Base-by-base conservation (phyloP, 2,113 vertebrate genomes). In the Pangasianodon hypophthalmus region DNA sequence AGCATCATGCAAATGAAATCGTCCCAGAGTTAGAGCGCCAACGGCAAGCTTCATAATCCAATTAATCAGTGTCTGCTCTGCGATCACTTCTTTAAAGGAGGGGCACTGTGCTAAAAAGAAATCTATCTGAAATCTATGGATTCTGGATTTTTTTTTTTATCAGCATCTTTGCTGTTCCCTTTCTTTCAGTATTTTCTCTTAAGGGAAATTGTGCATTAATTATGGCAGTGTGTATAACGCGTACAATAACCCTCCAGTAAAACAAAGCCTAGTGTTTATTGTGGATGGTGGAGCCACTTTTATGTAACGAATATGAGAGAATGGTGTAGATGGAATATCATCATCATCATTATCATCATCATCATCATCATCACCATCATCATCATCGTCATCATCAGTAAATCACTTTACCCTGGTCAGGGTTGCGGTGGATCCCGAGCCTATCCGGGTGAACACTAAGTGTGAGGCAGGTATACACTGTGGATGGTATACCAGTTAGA, bases 1-100 rank as follows among this genome's bases (percentile, higher is more conserved):
- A 92, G 86, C 94, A 92, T 92, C 90, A 92, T 93, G 90, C 90
- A 94, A 95, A 95, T 94, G 85, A 94, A 93, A 93, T 95, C 87
- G 92, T 92, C 91, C 88, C 90, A 92, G 92, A 94, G 94, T 83
- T 93, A 92, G 91, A 85, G 90, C 3, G 85, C 93, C 93, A 91
- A 93, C 86, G 50, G 92, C 86, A 81, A 91, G 90, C 86, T 77
- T 90, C 37, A 91, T 94, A 95, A 95, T 95, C 95, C 92, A 94
- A 95, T 95, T 94, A 95, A 95, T 95, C 93, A 94, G 91, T 60
- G 84, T 94, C 93, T 94, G 93, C 91, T 88, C 86, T 88, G 86
- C 32, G 24, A 90, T 79, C 77, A 83, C 83, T 90, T 88, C 52
- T 80, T 84, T 84, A 0, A 90, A 88, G 75, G 77, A 64, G 73